A percentile compares a stretch with the other conserved stretches of the same genome.
Conservation (phyloP, 2,113 vertebrate species). For the Oreocharis arfaki region DNA sequence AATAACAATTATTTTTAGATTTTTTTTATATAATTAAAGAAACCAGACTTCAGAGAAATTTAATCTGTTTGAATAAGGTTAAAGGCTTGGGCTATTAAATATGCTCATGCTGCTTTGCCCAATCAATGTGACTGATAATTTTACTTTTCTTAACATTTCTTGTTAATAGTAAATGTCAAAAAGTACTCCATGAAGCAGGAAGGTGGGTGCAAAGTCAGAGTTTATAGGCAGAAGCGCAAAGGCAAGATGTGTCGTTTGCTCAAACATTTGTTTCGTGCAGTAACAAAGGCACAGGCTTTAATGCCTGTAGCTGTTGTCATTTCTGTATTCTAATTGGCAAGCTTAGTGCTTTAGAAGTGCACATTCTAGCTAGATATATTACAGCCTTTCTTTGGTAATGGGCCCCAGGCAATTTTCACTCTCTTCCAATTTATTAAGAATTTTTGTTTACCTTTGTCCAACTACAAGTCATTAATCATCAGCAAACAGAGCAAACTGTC, state of each 20-base stretch:
- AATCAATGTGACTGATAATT: slow-evolving; percentile 45
- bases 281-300: background rate
- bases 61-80: slow-evolving; percentile 21
- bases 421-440: slow-evolving; percentile 30
- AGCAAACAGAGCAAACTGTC: background rate
- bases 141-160: slow-evolving; percentile 55
- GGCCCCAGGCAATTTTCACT: background rate
- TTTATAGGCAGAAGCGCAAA: slow-evolving; percentile 18
- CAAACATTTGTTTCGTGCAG: background rate
- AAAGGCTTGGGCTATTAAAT: slow-evolving; percentile 41
- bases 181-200: slow-evolving; percentile 19
- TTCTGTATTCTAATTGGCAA: slow-evolving; percentile 30
- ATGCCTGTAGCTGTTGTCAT: background rate
- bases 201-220: background rate
- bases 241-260: background rate
- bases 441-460: slow-evolving; percentile 47
- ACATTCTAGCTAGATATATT: slow-evolving; percentile 10
- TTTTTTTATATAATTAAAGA: slow-evolving; percentile 30
- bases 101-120: slow-evolving; percentile 27
- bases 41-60: slow-evolving; percentile 23
- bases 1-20: slow-evolving; percentile 11
- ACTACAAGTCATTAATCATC: slow-evolving; percentile 29
- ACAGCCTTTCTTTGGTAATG: background rate
- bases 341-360: background rate
- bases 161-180: slow-evolving; percentile 61